phyloP scores from a whole-genome alignment of 2,888 invertebrate species.

The Cheilosia impressa region DNA sequence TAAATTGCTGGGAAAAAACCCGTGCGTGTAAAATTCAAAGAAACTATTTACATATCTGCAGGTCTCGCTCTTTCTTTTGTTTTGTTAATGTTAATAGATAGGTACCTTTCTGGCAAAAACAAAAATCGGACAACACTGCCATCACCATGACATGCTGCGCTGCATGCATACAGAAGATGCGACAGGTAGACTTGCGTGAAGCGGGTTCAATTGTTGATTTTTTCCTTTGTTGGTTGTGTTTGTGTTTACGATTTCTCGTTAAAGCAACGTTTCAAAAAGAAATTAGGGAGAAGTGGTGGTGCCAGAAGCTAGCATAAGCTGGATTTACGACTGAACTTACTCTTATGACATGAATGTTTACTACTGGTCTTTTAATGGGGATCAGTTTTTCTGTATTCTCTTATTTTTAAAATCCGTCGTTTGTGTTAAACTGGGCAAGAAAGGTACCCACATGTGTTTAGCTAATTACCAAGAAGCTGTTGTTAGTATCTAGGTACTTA shows the following conservation, averaged over 20 bases:
- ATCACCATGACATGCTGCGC: conserved; percentile 2
- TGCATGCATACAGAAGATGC: conserved; percentile 39
- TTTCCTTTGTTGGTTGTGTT: conserved; percentile 15
- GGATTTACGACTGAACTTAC: background rate
- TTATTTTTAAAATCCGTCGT: too few species aligned
- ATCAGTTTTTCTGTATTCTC: too few species aligned
- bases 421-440: too few species aligned
- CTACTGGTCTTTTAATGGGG: too few species aligned
- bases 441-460: too few species aligned
- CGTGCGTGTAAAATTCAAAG: conserved; percentile 16
- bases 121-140: conserved; percentile 20
- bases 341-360: background rate
- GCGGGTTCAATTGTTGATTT: conserved; percentile 30
- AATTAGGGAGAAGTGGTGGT: conserved; percentile 7
- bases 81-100: conserved; percentile 19
- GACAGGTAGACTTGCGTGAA: conserved; percentile 63
- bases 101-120: conserved; percentile 34
- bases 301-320: background rate
- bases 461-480: too few species aligned
- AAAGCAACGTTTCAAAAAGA: conserved; percentile 12
- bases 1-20: conserved; percentile 25
- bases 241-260: conserved; percentile 54
- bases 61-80: conserved; percentile 50
- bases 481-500: too few species aligned
- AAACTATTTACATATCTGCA: conserved; percentile 1